phyloP scores from a whole-genome alignment of 1,140 invertebrate species.

The Musca domestica region DNA sequence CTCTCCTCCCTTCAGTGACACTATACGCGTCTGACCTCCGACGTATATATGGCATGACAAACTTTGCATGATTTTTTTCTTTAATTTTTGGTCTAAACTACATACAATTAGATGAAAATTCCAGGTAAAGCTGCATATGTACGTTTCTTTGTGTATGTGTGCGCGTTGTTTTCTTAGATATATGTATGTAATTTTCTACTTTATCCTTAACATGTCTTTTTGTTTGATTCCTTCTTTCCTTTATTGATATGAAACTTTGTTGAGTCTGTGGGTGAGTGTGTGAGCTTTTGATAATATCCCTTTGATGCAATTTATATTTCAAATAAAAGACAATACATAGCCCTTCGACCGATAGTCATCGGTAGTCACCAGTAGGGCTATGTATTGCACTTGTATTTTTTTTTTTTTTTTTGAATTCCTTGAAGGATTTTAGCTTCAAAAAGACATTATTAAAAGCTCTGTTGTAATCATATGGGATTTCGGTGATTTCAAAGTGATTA shows the following conservation, averaged over 20 bases:
- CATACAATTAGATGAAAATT: slow-evolving; percentile 16
- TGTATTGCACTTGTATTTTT: neutral
- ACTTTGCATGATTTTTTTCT: too few species aligned
- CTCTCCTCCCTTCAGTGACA: too few species aligned
- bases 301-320: neutral
- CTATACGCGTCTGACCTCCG: too few species aligned
- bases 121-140: slow-evolving; percentile 7
- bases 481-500: neutral
- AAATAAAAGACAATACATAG: slow-evolving; percentile 1
- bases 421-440: neutral
- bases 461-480: neutral
- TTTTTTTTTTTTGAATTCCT: neutral
- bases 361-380: neutral
- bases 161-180: neutral
- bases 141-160: neutral
- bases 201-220: neutral
- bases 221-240: neutral
- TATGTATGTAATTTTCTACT: slow-evolving; percentile 3
- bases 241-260: neutral
- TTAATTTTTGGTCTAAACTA: slow-evolving; percentile 18
- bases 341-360: neutral
- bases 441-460: neutral
- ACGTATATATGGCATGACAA: too few species aligned
- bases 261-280: neutral
- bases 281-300: neutral